A percentile compares a stretch with the other conserved stretches of the same genome.
Conservation (phyloP, 2,113 vertebrate species). For the Plecturocebus donacophilus region DNA sequence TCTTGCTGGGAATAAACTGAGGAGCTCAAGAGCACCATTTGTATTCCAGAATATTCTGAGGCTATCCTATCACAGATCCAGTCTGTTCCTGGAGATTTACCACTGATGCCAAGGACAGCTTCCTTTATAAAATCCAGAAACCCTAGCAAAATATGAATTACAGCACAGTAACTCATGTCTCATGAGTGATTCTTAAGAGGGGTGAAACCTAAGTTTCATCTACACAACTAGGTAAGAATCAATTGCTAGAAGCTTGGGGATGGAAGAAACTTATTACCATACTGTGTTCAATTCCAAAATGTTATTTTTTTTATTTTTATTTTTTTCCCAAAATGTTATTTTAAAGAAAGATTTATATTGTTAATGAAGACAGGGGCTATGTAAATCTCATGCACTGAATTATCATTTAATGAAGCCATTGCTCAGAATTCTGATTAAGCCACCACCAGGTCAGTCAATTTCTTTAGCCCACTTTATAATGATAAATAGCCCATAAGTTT, state of each 20-base stretch:
- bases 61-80: not conserved
- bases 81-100: constrained; percentile 30
- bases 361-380: constrained; percentile 80
- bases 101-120: constrained; percentile 16
- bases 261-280: constrained; percentile 77
- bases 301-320: constrained; percentile 67
- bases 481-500: constrained; percentile 80
- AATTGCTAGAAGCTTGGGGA: constrained; percentile 77
- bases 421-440: constrained; percentile 85
- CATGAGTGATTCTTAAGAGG: constrained; percentile 69
- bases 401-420: constrained; percentile 81
- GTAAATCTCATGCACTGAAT: constrained; percentile 77
- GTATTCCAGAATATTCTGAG: constrained; percentile 33
- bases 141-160: constrained; percentile 80
- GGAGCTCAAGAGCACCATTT: not conserved
- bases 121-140: constrained; percentile 66
- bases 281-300: constrained; percentile 80
- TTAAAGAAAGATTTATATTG: constrained; percentile 83
- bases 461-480: constrained; percentile 76
- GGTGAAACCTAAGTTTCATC: constrained; percentile 75
- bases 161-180: constrained; percentile 78
- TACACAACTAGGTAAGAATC: constrained; percentile 78
- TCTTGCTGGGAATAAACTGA: not conserved
- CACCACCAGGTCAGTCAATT: constrained; percentile 81
- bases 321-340: constrained; percentile 78